Conservation (phyloP, 2,888 invertebrate species). For the Podotricha telesiphe region DNA sequence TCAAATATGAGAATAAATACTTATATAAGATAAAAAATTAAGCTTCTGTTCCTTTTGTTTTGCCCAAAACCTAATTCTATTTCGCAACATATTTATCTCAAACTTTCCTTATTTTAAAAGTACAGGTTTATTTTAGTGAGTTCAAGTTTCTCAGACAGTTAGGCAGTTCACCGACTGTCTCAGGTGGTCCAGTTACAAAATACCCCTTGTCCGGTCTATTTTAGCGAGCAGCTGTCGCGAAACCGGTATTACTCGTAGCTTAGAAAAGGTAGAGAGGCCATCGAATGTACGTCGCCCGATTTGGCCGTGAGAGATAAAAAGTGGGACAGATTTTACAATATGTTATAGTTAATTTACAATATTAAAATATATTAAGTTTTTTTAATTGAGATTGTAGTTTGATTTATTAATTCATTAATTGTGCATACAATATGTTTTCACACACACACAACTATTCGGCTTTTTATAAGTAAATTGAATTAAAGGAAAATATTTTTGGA, state of each 20-base stretch:
- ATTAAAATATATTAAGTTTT: too few species aligned
- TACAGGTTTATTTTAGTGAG: slow-evolving; percentile 23
- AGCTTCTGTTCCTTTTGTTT: not conserved
- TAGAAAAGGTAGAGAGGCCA: slow-evolving; percentile 18
- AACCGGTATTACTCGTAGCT: slow-evolving; percentile 45
- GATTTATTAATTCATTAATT: too few species aligned
- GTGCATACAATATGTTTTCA: too few species aligned
- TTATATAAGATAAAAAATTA: not conserved
- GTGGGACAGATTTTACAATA: not conserved
- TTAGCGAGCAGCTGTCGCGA: slow-evolving; percentile 47
- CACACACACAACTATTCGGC: too few species aligned
- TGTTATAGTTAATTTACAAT: too few species aligned
- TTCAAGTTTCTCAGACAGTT: slow-evolving; percentile 42
- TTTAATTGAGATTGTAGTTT: too few species aligned
- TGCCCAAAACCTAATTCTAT: not conserved
- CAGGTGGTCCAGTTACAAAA: slow-evolving; percentile 73
- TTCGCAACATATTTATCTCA: not conserved
- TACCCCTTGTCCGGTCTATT: slow-evolving; percentile 53
- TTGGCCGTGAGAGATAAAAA: not conserved
- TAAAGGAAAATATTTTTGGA: too few species aligned
- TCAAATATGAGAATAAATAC: not conserved
- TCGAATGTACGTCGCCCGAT: not conserved
- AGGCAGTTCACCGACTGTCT: slow-evolving; percentile 52
- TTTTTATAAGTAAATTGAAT: too few species aligned
- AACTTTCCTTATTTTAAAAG: slow-evolving; percentile 22